phyloP scores from a whole-genome alignment of 2,113 vertebrate species.

The Otocyon megalotis region DNA sequence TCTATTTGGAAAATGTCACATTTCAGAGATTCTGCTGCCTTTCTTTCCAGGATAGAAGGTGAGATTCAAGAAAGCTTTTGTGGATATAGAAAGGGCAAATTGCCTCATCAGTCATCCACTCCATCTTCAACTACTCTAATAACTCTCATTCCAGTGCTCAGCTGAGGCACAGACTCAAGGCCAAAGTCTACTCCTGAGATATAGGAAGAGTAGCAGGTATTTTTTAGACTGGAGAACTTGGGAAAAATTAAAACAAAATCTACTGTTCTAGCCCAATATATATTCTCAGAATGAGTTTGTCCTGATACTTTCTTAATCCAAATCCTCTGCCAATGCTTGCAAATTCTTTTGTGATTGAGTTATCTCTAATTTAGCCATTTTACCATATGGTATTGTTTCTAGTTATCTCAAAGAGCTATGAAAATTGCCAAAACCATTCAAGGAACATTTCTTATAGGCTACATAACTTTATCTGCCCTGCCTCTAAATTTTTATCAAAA shows the following conservation, averaged over 20 bases:
- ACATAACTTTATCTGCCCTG: neutral
- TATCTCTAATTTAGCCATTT: neutral
- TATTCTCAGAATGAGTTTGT: neutral
- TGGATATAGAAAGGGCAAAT: conserved; percentile 29
- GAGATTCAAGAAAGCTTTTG: neutral
- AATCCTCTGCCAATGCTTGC: neutral
- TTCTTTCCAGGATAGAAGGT: neutral
- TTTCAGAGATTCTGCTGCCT: conserved; percentile 44
- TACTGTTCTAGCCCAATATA: neutral
- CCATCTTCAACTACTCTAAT: neutral
- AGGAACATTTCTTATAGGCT: neutral
- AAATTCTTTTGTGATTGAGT: neutral
- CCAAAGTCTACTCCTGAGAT: neutral
- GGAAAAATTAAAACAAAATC: neutral
- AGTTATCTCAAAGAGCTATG: neutral
- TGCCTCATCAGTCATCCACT: conserved; percentile 19
- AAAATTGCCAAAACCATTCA: neutral
- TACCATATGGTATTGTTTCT: neutral
- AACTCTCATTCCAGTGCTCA: neutral
- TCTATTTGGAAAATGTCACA: conserved; percentile 65
- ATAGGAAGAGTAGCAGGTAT: neutral
- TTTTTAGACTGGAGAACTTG: neutral
- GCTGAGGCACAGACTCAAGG: neutral
- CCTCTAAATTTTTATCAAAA: neutral
- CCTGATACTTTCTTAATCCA: neutral